phyloP scores from a whole-genome alignment of 2,113 vertebrate species.

The Zosterops hypoxanthus region DNA sequence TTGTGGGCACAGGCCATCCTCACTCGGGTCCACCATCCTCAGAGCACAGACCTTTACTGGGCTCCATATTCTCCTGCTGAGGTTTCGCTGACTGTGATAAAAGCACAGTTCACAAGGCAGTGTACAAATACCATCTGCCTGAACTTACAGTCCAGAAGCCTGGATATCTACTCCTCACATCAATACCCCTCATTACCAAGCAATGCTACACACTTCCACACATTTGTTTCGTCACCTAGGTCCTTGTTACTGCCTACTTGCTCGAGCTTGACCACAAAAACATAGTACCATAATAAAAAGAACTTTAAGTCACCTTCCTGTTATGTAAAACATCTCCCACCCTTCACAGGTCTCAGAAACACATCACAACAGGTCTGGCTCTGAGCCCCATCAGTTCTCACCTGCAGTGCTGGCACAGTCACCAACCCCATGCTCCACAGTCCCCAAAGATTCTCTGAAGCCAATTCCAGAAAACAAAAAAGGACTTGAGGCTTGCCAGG shows the following conservation, averaged over 20 bases:
- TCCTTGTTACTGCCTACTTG: not conserved
- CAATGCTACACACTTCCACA: accelerated
- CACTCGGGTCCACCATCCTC: not conserved
- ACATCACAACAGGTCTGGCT: not conserved
- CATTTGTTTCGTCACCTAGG: not conserved
- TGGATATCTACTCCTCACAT: not conserved
- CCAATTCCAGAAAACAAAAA: not conserved
- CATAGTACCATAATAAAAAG: not conserved
- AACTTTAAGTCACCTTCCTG: not conserved
- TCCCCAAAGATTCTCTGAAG: not conserved
- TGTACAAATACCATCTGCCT: not conserved
- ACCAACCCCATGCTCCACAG: accelerated
- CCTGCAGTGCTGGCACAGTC: not conserved
- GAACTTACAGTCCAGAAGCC: not conserved
- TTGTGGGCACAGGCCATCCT: not conserved
- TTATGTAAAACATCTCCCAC: not conserved
- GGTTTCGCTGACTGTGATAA: not conserved
- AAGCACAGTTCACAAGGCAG: not conserved
- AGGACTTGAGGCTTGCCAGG: not conserved
- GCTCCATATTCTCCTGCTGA: not conserved
- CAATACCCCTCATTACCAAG: not conserved
- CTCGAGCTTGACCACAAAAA: not conserved
- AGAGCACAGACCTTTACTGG: not conserved
- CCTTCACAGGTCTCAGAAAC: not conserved
- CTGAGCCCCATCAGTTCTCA: not conserved